phyloP scores from a whole-genome alignment of 2,113 vertebrate species.

The Podiceps cristatus region DNA sequence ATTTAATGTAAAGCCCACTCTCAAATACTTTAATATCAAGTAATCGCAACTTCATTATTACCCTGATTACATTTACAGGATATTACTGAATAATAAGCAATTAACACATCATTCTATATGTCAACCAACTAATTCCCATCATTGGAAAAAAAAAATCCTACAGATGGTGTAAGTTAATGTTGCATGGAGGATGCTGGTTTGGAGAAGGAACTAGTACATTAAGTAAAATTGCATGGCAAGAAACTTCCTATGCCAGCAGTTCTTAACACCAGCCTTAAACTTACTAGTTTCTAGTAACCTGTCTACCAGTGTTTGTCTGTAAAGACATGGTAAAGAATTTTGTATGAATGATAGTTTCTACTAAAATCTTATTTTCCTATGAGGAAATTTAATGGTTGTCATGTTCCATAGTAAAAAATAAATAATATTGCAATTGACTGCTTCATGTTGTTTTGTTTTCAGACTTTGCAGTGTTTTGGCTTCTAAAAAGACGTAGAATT shows the following conservation, averaged over 20 bases:
- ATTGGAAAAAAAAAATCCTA: background rate
- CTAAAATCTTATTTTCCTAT: background rate
- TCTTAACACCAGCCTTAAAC: background rate
- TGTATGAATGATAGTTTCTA: background rate
- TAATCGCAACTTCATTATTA: background rate
- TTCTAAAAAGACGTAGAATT: constrained; percentile 2
- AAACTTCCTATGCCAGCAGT: background rate
- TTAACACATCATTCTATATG: background rate
- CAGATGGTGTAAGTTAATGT: background rate
- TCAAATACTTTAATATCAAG: background rate
- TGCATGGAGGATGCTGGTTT: background rate
- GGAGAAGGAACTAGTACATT: background rate
- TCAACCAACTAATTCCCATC: background rate
- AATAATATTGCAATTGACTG: background rate
- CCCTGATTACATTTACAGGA: background rate
- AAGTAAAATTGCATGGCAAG: background rate
- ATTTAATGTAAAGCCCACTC: background rate
- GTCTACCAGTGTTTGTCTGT: background rate
- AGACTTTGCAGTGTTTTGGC: background rate
- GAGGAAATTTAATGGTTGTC: background rate
- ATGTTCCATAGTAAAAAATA: background rate
- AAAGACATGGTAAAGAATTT: background rate
- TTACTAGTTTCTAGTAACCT: background rate
- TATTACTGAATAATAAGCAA: background rate
- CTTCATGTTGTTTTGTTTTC: background rate